Evolutionary conservation across 2,888 invertebrate genomes (phyloP).

Genomic region (Microctonus aethiopoides): DNA sequence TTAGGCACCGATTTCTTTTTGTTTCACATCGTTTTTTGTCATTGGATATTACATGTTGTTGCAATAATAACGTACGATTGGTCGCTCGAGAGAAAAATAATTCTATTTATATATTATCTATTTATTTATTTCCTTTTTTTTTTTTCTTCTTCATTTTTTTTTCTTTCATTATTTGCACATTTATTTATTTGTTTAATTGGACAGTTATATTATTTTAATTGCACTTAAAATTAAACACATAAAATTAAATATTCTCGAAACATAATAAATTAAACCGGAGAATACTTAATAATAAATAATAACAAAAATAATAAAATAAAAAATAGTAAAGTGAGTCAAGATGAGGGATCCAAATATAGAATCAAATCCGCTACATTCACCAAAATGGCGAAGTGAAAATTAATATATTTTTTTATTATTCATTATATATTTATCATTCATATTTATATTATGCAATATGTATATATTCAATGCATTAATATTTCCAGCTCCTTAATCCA

Average conservation of each 20-base stretch:
- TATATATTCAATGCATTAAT: neutral
- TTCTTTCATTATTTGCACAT: neutral
- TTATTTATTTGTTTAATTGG: neutral
- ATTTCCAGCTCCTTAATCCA: slow-evolving; percentile 10
- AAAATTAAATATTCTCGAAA: slow-evolving; percentile 4
- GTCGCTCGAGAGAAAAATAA: slow-evolving; percentile 32
- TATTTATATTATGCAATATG: neutral
- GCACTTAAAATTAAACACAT: too few species aligned
- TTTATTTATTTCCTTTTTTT: neutral
- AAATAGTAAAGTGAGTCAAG: too few species aligned
- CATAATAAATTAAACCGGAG: neutral
- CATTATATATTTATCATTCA: too few species aligned
- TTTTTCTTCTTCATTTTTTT: neutral
- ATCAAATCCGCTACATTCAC: too few species aligned
- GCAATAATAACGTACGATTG: slow-evolving; percentile 15
- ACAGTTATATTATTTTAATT: neutral
- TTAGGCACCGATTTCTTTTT: neutral
- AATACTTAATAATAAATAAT: neutral
- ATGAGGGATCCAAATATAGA: too few species aligned
- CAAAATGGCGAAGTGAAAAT: too few species aligned
- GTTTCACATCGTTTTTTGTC: neutral
- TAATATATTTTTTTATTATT: too few species aligned
- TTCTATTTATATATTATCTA: slow-evolving; percentile 15
- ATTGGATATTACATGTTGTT: neutral
- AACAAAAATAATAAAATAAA: too few species aligned